phyloP scores from a whole-genome alignment of 2,797 vertebrate species.

The Dermochelys coriacea region DNA sequence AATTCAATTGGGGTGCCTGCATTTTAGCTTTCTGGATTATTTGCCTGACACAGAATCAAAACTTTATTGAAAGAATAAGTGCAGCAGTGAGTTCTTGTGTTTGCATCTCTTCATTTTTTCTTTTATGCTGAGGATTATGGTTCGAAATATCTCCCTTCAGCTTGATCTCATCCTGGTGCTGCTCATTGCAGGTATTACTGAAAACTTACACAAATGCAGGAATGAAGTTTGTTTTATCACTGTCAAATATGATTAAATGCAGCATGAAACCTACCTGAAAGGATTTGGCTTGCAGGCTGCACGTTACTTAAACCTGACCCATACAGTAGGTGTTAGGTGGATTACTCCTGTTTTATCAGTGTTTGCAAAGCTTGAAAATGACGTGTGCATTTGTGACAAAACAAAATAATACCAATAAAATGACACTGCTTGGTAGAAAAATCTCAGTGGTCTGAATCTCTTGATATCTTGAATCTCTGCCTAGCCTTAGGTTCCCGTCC shows the following conservation, averaged over 20 bases:
- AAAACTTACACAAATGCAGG: too few species aligned
- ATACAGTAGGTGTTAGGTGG: background rate
- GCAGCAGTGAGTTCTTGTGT: background rate
- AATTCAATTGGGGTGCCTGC: slow-evolving; percentile 1
- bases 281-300: background rate
- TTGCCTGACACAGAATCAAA: slow-evolving; percentile 9
- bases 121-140: background rate
- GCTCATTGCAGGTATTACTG: background rate
- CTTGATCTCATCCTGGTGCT: background rate
- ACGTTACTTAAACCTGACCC: background rate
- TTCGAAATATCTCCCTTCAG: background rate
- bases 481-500: background rate
- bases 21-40: slow-evolving; percentile 28
- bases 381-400: background rate
- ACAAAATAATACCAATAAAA: background rate
- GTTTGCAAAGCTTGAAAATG: background rate
- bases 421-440: background rate
- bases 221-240: too few species aligned
- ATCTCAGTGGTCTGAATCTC: slow-evolving; percentile 18
- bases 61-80: background rate
- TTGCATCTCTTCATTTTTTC: background rate
- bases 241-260: background rate
- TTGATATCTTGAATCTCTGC: slow-evolving; percentile 16
- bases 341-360: background rate
- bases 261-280: background rate